A percentile compares a stretch with the other conserved stretches of the same genome.
Conservation (phyloP, 2,113 vertebrate species). For the Laterallus jamaicensis region DNA sequence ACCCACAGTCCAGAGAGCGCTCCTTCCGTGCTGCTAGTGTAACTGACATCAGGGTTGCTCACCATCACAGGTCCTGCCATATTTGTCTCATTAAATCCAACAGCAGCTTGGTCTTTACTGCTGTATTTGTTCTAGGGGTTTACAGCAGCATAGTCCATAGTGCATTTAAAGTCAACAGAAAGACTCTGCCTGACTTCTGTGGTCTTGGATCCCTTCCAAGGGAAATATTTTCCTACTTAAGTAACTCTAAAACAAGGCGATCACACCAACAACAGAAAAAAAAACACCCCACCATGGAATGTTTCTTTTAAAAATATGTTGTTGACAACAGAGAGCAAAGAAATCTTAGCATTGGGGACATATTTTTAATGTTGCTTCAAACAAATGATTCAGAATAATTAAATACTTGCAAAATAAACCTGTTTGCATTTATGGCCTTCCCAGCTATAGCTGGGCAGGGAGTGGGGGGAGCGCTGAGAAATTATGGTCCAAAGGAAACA, state of each 20-base stretch:
- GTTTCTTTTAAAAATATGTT: constrained; percentile 29
- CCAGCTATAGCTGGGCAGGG: not conserved
- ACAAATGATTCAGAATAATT: constrained; percentile 2
- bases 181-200: constrained; percentile 43
- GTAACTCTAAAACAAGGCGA: constrained; percentile 33
- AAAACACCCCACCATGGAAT: not conserved
- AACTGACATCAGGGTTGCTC: not conserved
- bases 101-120: not conserved
- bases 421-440: not conserved
- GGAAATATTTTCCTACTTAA: constrained; percentile 66
- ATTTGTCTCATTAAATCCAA: not conserved
- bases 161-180: constrained; percentile 42
- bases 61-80: not conserved
- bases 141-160: constrained; percentile 13
- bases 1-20: not conserved
- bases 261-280: not conserved
- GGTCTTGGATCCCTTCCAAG: constrained; percentile 53
- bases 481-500: not conserved
- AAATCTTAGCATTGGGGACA: not conserved
- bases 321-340: constrained; percentile 24
- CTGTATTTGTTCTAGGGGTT: not conserved
- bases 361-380: constrained; percentile 16
- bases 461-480: not conserved
- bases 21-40: accelerated
- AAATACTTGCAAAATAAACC: constrained; percentile 1